Evolutionary conservation across 2,113 vertebrate genomes (phyloP), one percentile per base, ranked within the genome.

Genomic region (Gnathonemus longibarbis): DNA sequence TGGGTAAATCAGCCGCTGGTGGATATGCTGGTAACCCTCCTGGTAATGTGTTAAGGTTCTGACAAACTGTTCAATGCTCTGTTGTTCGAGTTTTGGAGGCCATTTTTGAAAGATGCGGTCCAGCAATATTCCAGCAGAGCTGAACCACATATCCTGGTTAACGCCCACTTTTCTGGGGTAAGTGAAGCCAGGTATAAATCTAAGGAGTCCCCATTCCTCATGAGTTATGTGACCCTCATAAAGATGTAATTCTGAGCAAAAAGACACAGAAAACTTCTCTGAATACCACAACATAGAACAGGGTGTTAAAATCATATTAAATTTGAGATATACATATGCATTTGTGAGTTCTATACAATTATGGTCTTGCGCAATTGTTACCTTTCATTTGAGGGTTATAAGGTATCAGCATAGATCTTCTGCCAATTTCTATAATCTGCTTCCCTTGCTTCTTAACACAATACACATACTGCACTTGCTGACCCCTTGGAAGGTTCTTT

Each of bases 171-270:
- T 89, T 0, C 45, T 91, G 3, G 89, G 0, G 31, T 0, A 91
- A 0, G 10, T 3, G 3, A 70, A 17, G 17, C 17, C 0, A 62
- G 1, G 0, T 0, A 0, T 0, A 88, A 0, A 3, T 62, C 6
- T 0, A 13, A 10, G 1, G 24, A n/a, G 31, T 8, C 42, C 13
- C 9, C 0, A 10, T 0, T 91, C 89, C 0, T 6, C 0, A 0
- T 11, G 35, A 46, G 49, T 0, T 17, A 96, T 93, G 89, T 92
- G 5, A 39, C 91, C 94, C 88, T 95, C 95, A 45, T 95, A 95
- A 10, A 94, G 87, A 46, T 95, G 94, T 0, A 95, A 0, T 88
- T 96, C 95, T 96, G 45, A 0, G 88, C 35, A 53, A 88, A 87
- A 92, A 15, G 0, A 80, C 80, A 3, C 45, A 84, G 53, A 58